Percentiles rank a stretch among this genome's conserved stretches.
These are phyloP conservation scores for Channa argus DNA, from an alignment of 2,113 vertebrate genomes.

Conservation along the genomic window DNA sequence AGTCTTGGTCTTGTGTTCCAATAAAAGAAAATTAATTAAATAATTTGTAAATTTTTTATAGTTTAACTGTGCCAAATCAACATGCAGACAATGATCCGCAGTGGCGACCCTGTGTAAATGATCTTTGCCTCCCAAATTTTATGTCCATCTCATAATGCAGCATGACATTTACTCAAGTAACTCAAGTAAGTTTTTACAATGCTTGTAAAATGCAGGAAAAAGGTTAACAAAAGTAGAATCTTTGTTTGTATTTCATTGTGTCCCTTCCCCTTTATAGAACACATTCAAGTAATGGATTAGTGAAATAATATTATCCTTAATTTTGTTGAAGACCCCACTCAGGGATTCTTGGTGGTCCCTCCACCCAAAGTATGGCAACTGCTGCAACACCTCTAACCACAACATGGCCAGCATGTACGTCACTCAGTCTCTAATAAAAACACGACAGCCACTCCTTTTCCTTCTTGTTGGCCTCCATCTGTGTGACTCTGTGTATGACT, in stretches of 20 bases:
- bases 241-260: constrained; percentile 23
- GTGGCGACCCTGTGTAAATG: no score
- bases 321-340: constrained; percentile 38
- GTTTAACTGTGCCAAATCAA: no score
- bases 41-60: no score
- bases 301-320: constrained; percentile 48
- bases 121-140: no score
- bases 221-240: neutral
- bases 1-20: no score
- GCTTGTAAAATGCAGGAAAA: neutral
- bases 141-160: neutral
- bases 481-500: constrained; percentile 1
- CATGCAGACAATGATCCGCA: no score
- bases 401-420: constrained; percentile 56
- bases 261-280: neutral
- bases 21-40: no score
- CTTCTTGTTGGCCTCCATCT: constrained; percentile 3
- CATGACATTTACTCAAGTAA: neutral
- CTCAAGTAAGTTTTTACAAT: neutral
- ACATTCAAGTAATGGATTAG: constrained; percentile 22
- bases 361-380: constrained; percentile 20
- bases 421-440: constrained; percentile 65
- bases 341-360: constrained; percentile 57
- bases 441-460: constrained; percentile 57
- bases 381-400: constrained; percentile 52